phyloP scores from a whole-genome alignment of 2,113 vertebrate species.

The Jacana jacana region DNA sequence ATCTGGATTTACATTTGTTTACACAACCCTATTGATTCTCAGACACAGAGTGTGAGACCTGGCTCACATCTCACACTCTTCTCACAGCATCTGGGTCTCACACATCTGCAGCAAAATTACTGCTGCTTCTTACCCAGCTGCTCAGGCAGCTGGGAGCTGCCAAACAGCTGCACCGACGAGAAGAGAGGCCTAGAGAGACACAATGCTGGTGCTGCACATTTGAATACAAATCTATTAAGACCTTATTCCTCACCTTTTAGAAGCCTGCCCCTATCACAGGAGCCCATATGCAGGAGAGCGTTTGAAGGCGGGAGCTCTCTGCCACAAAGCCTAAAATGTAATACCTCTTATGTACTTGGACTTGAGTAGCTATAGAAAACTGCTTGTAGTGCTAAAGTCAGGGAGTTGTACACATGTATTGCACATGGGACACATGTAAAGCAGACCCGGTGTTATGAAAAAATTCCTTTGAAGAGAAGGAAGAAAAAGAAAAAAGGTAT shows the following conservation, averaged over 20 bases:
- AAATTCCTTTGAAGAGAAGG: neutral
- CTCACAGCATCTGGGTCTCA: neutral
- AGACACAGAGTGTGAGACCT: neutral
- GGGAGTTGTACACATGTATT: neutral
- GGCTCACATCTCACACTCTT: neutral
- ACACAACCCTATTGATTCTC: neutral
- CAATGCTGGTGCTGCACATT: neutral
- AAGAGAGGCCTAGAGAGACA: neutral
- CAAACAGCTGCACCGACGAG: conserved; percentile 9
- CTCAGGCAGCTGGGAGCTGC: neutral
- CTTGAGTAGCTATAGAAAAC: neutral
- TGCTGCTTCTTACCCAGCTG: neutral
- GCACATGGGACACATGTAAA: neutral
- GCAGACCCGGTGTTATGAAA: neutral
- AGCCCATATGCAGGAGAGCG: neutral
- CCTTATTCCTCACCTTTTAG: too few relatives aligned
- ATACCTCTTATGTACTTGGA: neutral
- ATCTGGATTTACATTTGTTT: neutral
- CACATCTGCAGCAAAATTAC: neutral
- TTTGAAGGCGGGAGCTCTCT: neutral
- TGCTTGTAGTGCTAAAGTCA: neutral
- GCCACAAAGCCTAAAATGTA: neutral
- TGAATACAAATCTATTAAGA: too few relatives aligned
- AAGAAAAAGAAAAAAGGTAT: neutral
- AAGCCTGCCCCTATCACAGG: neutral